phyloP scores from a whole-genome alignment of 2,888 invertebrate species.

The Drosophila yooni region DNA sequence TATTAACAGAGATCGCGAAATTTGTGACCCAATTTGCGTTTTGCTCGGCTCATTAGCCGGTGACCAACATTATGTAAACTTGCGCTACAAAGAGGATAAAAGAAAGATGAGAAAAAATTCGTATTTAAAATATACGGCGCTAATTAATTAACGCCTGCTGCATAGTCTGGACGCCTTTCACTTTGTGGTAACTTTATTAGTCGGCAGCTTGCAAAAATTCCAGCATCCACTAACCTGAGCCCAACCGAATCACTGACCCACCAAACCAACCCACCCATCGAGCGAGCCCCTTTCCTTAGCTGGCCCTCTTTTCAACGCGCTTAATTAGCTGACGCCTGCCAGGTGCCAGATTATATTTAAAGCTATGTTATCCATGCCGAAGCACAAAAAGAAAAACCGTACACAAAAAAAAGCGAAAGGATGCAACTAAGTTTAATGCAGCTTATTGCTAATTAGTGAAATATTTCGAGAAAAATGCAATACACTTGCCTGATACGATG shows the following conservation, averaged over 20 bases:
- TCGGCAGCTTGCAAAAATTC: slow-evolving; percentile 22
- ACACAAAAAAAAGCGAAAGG: slow-evolving; percentile 15
- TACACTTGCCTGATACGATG: background rate
- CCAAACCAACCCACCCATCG: background rate
- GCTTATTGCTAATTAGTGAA: slow-evolving; percentile 20
- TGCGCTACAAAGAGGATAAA: slow-evolving; percentile 13
- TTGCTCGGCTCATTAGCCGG: slow-evolving; percentile 42
- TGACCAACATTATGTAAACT: slow-evolving; percentile 38
- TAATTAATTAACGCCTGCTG: slow-evolving; percentile 59
- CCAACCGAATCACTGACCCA: slow-evolving; percentile 17
- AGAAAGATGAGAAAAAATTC: slow-evolving; percentile 3
- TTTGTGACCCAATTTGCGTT: slow-evolving; percentile 35
- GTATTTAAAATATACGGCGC: slow-evolving; percentile 15
- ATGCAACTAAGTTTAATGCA: slow-evolving; percentile 14
- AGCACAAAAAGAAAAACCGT: slow-evolving; percentile 8
- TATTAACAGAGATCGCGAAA: background rate
- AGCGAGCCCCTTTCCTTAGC: slow-evolving; percentile 19
- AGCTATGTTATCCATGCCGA: slow-evolving; percentile 39
- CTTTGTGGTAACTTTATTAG: slow-evolving; percentile 65
- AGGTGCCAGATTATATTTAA: slow-evolving; percentile 48
- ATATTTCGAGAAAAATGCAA: background rate
- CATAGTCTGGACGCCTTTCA: slow-evolving; percentile 57
- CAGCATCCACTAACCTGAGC: slow-evolving; percentile 21
- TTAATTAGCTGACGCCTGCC: slow-evolving; percentile 61
- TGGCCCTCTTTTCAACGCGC: slow-evolving; percentile 41